These are phyloP conservation scores for Spheniscus mendiculus DNA, from an alignment of 2,113 vertebrate genomes.

Conservation along the genomic window DNA sequence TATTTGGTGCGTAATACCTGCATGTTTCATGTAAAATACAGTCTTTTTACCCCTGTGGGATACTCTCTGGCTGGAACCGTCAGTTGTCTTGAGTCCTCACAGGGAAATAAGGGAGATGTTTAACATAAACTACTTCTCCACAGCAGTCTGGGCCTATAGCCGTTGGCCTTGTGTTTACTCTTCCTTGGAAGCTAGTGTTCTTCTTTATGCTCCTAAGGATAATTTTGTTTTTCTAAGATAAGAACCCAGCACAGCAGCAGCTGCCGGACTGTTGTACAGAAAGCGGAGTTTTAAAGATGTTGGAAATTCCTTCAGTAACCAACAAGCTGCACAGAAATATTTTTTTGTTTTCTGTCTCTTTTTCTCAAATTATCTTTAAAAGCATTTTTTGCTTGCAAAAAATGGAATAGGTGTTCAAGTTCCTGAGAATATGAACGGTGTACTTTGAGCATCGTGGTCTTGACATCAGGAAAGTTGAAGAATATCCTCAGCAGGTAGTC, in stretches of 20 bases:
- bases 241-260: not conserved
- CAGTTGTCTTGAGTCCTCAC: not conserved
- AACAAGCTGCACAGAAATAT: not conserved
- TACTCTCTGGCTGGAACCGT: accelerated
- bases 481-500: not conserved
- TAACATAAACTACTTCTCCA: not conserved
- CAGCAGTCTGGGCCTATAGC: not conserved
- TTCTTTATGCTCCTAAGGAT: not conserved
- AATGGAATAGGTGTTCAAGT: not conserved
- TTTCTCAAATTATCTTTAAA: not conserved
- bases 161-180: not conserved
- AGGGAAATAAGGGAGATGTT: not conserved
- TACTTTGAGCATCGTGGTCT: not conserved
- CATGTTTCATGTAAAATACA: not conserved
- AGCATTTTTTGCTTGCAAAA: not conserved
- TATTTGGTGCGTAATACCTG: accelerated
- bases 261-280: not conserved
- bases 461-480: not conserved
- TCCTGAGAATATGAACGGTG: not conserved
- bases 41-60: not conserved
- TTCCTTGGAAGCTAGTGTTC: not conserved
- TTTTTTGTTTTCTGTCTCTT: not conserved
- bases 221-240: not conserved
- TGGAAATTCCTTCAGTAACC: not conserved
- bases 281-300: not conserved